Evolutionary conservation across 2,888 invertebrate species (phyloP).

Genomic region (Bembecia ichneumoniformis): DNA sequence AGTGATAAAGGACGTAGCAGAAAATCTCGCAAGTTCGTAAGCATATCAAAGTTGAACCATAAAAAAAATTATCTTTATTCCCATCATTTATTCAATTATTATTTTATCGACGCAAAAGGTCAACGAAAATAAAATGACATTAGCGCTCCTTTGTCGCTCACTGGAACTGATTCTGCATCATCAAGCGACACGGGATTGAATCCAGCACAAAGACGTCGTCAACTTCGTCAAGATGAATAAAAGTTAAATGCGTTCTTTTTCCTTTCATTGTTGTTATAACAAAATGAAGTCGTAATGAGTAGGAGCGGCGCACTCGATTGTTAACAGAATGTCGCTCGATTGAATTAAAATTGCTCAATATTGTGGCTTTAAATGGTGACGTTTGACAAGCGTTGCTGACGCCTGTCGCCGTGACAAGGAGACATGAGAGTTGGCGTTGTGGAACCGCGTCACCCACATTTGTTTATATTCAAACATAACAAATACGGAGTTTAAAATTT

Average conservation of each 20-base stretch:
- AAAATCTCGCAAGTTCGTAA: too few species aligned
- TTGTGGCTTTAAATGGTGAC: conserved; percentile 54
- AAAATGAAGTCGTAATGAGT: conserved; percentile 60
- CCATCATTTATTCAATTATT: too few species aligned
- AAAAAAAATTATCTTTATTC: too few species aligned
- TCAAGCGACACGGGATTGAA: conserved; percentile 60
- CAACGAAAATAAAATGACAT: conserved; percentile 42
- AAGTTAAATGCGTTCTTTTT: too few species aligned
- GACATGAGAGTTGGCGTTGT: conserved; percentile 3
- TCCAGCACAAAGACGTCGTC: conserved; percentile 57
- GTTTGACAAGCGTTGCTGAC: conserved; percentile 66
- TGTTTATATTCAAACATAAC: too few species aligned
- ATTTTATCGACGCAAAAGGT: too few species aligned
- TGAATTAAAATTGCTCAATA: conserved; percentile 66
- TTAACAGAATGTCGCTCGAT: conserved; percentile 47
- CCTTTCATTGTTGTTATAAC: conserved; percentile 1
- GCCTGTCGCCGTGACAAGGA: conserved; percentile 33
- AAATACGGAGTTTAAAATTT: conserved; percentile 25
- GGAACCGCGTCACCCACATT: too few species aligned
- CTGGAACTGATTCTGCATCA: conserved; percentile 63
- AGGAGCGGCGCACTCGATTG: conserved; percentile 28
- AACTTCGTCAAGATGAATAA: conserved; percentile 19
- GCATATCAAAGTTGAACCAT: too few species aligned
- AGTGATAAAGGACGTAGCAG: too few species aligned
- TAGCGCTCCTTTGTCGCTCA: conserved; percentile 53